Conservation (phyloP, 2,113 vertebrate genomes). For the Brienomyrus longianalis region DNA sequence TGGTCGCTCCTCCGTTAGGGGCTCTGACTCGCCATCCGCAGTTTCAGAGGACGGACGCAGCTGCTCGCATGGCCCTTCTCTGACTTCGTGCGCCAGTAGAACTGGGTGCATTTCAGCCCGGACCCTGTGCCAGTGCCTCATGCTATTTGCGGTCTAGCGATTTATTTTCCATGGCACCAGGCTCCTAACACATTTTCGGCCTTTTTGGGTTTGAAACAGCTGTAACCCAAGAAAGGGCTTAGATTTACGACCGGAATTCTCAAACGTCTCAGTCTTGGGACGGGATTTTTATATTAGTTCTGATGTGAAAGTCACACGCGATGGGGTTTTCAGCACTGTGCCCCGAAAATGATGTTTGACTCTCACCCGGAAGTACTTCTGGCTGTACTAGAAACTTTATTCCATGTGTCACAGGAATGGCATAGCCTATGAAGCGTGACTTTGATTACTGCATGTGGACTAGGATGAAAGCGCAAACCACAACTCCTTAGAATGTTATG, state of each 20-base stretch:
- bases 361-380: neutral
- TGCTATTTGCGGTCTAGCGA: conserved; percentile 15
- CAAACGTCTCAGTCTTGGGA: neutral
- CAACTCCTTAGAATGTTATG: neutral
- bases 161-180: conserved; percentile 21
- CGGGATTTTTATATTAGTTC: neutral
- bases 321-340: neutral
- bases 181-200: conserved; percentile 6
- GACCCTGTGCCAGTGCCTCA: neutral
- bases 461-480: neutral
- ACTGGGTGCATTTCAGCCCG: neutral
- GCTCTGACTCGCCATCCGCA: neutral
- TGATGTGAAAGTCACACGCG: neutral
- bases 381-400: neutral
- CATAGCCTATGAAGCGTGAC: neutral
- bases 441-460: conserved; percentile 1
- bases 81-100: neutral
- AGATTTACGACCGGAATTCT: neutral
- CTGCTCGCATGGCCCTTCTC: neutral
- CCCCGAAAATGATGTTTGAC: neutral
- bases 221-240: neutral
- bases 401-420: neutral
- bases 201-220: conserved; percentile 8
- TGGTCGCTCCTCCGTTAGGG: neutral
- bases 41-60: neutral